Evolutionary conservation across 2,113 vertebrate genomes (phyloP), one percentile per base, ranked within the genome.

Genomic region (Eulacestoma nigropectus): DNA sequence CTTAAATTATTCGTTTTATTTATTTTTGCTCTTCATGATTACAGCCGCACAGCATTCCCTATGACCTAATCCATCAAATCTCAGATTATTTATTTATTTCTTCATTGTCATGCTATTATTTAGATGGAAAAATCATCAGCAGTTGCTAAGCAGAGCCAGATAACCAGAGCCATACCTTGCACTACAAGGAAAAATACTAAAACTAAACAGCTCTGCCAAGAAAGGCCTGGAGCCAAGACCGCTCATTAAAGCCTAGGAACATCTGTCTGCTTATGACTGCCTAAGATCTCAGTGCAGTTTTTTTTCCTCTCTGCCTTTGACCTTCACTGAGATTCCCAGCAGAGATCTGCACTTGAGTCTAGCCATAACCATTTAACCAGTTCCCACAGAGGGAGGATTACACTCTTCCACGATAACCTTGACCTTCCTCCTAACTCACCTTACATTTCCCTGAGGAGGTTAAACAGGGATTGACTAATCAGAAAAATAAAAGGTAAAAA

Each of bases 61-160:
- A 29, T 80, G 46, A 97, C 49, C 57, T 90, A 95, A 94, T 81
- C 64, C 59, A 89, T 81, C 91, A 89, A 33, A 37, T 63, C 70
- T 35, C 52, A 91, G 44, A 89, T 77, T 88, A 63, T 93, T 37
- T 82, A 84, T 67, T 84, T 73, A 10, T 79, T 94, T 97, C 69
- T 95, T 84, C 90, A 72, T 85, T 97, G 92, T 96, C 65, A 80
- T 87, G 49, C 39, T n/a, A 57, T 96, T 93, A 94, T 84, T 96
- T 97, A 88, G 82, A 83, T 95, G 94, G 89, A 95, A 97, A 97
- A 89, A 63, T 73, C 81, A 92, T 49, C 82, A 80, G 17, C 62
- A 23, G 49, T 41, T 90, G 69, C 57, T 96, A 70, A 96, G 86
- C 76, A 95, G 49, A 95, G 79, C 63, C 67, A 93, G 55, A 63